Percentiles rank a stretch among this genome's conserved stretches.
phyloP scores from a whole-genome alignment of 2,113 vertebrate species.

The Microcebus murinus region DNA sequence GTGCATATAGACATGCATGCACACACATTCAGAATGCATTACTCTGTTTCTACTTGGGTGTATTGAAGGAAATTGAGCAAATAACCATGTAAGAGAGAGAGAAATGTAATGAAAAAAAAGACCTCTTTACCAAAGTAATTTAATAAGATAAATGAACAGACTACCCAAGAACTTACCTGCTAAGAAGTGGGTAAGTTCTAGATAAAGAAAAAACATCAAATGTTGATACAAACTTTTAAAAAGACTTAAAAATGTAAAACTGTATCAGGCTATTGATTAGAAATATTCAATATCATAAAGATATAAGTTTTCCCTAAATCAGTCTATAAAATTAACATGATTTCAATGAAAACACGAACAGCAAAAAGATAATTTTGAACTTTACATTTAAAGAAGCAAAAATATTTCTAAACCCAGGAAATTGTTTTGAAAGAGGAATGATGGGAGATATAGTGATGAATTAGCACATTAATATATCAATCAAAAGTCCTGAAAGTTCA shows the following conservation, averaged over 20 bases:
- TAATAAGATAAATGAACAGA: background rate
- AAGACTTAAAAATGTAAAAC: background rate
- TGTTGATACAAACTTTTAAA: background rate
- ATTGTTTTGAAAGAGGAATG: background rate
- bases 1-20: rapidly evolving
- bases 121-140: background rate
- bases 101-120: background rate
- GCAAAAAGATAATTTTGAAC: background rate
- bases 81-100: background rate
- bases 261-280: background rate
- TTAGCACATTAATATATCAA: background rate
- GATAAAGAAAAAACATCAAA: background rate
- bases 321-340: background rate
- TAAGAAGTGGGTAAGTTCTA: background rate
- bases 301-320: background rate
- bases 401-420: background rate
- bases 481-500: background rate
- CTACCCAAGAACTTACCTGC: background rate
- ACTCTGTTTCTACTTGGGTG: background rate
- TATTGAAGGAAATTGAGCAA: background rate
- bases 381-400: background rate
- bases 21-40: background rate
- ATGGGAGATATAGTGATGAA: background rate
- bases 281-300: background rate
- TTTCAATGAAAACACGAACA: background rate